Evolutionary conservation across 2,888 invertebrate genomes (phyloP).

Genomic region (Heliconius ethilla): DNA sequence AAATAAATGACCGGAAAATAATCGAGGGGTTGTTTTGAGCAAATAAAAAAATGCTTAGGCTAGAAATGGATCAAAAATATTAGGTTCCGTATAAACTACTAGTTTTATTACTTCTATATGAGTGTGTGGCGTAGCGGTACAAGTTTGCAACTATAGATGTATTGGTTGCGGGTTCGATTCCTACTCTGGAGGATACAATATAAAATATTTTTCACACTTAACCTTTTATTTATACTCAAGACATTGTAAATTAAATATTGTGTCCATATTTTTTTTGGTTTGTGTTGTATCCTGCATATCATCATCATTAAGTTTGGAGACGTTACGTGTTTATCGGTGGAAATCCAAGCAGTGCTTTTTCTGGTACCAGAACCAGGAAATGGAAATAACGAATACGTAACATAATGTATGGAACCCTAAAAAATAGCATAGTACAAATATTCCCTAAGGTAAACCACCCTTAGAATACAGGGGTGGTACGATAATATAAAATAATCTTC

Average conservation of each 20-base stretch:
- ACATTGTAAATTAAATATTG: too few relatives aligned
- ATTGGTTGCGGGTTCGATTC: too few relatives aligned
- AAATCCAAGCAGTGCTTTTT: not conserved
- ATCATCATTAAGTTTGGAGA: too few relatives aligned
- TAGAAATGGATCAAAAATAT: not conserved
- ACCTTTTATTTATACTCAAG: too few relatives aligned
- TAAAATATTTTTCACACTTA: not conserved
- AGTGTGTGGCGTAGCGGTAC: too few relatives aligned
- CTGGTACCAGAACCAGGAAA: not conserved
- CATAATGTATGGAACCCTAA: not conserved
- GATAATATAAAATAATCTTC: constrained; percentile 13
- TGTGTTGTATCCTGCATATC: too few relatives aligned
- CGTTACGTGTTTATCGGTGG: too few relatives aligned
- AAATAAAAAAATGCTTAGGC: constrained; percentile 10
- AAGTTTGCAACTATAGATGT: too few relatives aligned
- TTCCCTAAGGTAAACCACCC: constrained; percentile 29
- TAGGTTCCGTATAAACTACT: not conserved
- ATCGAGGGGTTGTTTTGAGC: constrained; percentile 15
- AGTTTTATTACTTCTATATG: not conserved
- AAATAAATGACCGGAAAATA: constrained; percentile 32
- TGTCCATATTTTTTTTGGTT: too few relatives aligned
- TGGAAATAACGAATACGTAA: not conserved
- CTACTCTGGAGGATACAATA: not conserved
- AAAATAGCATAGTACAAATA: constrained; percentile 1
- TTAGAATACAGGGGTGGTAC: not conserved